Conservation (phyloP, 2,113 vertebrate species). For the Myrmophylax atrothorax region DNA sequence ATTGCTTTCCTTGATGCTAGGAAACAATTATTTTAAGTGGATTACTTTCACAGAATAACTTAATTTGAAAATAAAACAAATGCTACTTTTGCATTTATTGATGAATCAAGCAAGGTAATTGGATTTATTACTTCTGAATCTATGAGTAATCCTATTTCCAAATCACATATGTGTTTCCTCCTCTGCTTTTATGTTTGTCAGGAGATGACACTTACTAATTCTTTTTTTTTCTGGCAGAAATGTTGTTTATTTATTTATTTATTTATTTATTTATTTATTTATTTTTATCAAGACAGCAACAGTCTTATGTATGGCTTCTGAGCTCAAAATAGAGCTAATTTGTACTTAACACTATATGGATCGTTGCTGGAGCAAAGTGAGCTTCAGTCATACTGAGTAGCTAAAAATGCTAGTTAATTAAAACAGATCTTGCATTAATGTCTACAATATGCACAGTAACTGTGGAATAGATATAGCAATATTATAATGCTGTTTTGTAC, state of each 20-base stretch:
- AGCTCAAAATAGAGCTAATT: neutral
- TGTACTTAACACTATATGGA: neutral
- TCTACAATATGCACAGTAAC: neutral
- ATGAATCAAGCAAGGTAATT: constrained; percentile 64
- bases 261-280: neutral
- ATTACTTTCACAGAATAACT: constrained; percentile 60
- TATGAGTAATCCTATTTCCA: constrained; percentile 60
- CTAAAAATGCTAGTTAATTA: constrained; percentile 9
- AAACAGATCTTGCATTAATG: neutral
- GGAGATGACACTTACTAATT: constrained; percentile 54
- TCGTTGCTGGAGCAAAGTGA: neutral
- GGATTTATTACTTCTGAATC: constrained; percentile 63
- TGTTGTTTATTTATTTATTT: neutral
- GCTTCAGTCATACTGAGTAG: neutral
- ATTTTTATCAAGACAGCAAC: neutral
- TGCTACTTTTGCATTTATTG: constrained; percentile 53
- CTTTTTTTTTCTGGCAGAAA: neutral
- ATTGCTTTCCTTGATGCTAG: constrained; percentile 52
- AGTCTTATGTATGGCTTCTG: neutral
- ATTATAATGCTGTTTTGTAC: neutral
- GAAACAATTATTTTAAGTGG: constrained; percentile 65
- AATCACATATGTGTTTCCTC: constrained; percentile 48
- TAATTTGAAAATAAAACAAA: constrained; percentile 63
- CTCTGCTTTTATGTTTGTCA: constrained; percentile 49
- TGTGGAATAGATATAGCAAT: neutral